Conservation (phyloP, 1,140 invertebrate genomes). For the Drosophila rufa region DNA sequence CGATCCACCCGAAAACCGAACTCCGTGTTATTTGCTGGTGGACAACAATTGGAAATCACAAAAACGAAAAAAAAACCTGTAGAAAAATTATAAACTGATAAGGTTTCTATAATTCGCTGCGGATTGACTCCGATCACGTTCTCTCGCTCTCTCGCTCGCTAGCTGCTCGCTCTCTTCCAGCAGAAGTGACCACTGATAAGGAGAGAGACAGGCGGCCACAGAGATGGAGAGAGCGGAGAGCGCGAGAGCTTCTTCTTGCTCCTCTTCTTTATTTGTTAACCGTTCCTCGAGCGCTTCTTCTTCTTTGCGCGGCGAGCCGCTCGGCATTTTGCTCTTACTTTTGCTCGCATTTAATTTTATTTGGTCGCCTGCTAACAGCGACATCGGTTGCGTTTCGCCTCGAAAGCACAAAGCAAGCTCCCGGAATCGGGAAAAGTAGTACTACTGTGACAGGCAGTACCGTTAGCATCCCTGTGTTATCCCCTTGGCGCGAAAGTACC, state of each 20-base stretch:
- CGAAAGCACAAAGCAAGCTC: background rate
- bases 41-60: constrained; percentile 53
- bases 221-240: constrained; percentile 12
- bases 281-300: constrained; percentile 16
- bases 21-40: constrained; percentile 44
- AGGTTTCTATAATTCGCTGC: constrained; percentile 55
- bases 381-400: constrained; percentile 49
- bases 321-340: constrained; percentile 40
- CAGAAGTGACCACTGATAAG: constrained; percentile 58
- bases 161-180: constrained; percentile 10
- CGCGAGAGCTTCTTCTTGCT: constrained; percentile 4
- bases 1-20: background rate
- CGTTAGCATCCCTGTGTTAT: constrained; percentile 3
- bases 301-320: constrained; percentile 4
- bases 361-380: constrained; percentile 61
- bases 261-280: constrained; percentile 22
- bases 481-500: background rate
- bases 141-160: background rate
- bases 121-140: constrained; percentile 53
- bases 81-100: constrained; percentile 53
- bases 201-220: background rate
- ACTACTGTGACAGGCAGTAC: no score
- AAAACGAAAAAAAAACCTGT: constrained; percentile 37
- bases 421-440: background rate
- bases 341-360: constrained; percentile 57